phyloP scores from a whole-genome alignment of 2,888 invertebrate species.

The Heliconius ethilla region DNA sequence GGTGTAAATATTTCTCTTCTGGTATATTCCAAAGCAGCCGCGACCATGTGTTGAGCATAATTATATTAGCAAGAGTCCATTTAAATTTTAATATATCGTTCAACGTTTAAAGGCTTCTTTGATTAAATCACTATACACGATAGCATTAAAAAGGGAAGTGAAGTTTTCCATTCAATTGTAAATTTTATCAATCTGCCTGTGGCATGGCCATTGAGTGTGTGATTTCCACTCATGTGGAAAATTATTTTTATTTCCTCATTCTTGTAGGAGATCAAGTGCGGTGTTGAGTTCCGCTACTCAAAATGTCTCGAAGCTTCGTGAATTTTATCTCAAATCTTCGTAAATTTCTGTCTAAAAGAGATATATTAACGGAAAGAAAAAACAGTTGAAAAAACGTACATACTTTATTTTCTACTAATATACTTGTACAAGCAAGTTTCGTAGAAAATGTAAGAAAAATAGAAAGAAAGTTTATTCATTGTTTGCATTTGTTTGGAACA shows the following conservation, averaged over 20 bases:
- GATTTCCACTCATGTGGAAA: neutral
- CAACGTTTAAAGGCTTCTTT: constrained; percentile 4
- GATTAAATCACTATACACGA: constrained; percentile 11
- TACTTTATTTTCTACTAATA: too few species aligned
- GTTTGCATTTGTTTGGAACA: constrained; percentile 1
- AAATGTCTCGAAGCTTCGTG: neutral
- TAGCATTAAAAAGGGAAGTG: neutral
- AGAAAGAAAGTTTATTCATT: neutral
- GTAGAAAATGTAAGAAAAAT: neutral
- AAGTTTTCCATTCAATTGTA: neutral
- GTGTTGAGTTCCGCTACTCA: neutral
- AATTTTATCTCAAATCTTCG: too few species aligned
- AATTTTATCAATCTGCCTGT: neutral
- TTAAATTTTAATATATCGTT: neutral
- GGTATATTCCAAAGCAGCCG: neutral
- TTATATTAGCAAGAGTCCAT: neutral
- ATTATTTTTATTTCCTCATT: neutral
- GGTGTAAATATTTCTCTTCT: neutral
- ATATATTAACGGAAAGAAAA: too few species aligned
- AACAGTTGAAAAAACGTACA: too few species aligned
- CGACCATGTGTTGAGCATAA: neutral
- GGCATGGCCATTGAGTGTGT: neutral
- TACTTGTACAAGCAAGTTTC: too few species aligned
- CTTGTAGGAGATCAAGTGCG: neutral
- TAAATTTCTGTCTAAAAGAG: too few species aligned